A percentile compares a stretch with the other conserved stretches of the same genome.
Evolutionary conservation across 2,888 invertebrate genomes (phyloP).

Genomic region (Erannis defoliaria): DNA sequence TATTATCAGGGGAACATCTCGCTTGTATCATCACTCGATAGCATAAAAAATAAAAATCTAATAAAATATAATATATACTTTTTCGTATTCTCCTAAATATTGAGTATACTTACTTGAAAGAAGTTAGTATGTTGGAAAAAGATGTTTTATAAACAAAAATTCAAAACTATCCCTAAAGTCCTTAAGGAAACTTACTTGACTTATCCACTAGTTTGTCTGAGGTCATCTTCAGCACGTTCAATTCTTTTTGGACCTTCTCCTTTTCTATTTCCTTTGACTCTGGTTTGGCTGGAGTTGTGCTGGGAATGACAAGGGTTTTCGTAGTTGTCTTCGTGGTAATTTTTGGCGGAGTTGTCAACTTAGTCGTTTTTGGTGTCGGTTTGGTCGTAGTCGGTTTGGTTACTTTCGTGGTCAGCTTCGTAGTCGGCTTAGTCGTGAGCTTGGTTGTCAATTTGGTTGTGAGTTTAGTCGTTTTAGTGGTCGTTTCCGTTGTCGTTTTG

Average conservation of each 20-base stretch:
- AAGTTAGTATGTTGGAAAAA: too few species aligned
- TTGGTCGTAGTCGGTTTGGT: slow-evolving; percentile 26
- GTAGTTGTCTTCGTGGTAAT: slow-evolving; percentile 25
- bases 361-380: slow-evolving; percentile 32
- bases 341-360: slow-evolving; percentile 22
- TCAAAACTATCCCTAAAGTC: too few species aligned
- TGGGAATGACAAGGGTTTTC: neutral
- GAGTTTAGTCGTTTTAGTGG: slow-evolving; percentile 39
- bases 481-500: slow-evolving; percentile 33
- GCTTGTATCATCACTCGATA: too few species aligned
- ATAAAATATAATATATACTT: too few species aligned
- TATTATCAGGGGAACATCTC: too few species aligned
- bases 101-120: too few species aligned
- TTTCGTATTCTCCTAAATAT: too few species aligned
- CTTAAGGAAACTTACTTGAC: slow-evolving; percentile 11
- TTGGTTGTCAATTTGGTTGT: slow-evolving; percentile 44
- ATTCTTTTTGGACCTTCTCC: slow-evolving; percentile 31
- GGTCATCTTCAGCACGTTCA: slow-evolving; percentile 28
- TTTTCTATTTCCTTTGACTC: slow-evolving; percentile 28
- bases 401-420: slow-evolving; percentile 37
- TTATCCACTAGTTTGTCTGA: neutral
- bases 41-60: too few species aligned
- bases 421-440: slow-evolving; percentile 37
- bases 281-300: slow-evolving; percentile 15
- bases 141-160: too few species aligned